A percentile compares a stretch with the other conserved stretches of the same genome.
Conservation (phyloP, 2,797 vertebrate genomes). For the Myotis planiceps region DNA sequence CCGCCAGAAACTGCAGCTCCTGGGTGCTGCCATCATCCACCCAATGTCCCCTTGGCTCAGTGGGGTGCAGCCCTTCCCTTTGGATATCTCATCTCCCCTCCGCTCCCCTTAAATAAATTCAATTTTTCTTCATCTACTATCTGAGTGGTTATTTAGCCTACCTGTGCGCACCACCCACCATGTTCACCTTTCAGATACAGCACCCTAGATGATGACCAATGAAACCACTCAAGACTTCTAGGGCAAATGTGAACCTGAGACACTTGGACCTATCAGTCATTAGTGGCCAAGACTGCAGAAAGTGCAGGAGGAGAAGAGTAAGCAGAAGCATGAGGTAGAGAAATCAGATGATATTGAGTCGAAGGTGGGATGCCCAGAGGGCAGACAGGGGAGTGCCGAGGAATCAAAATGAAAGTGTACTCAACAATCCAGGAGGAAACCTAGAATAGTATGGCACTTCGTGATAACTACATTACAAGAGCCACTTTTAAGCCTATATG, state of each 20-base stretch:
- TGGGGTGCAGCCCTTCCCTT: too few species aligned
- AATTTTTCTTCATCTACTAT: too few species aligned
- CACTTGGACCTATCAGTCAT: too few species aligned
- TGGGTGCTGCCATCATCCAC: too few species aligned
- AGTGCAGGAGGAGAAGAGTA: rapidly evolving
- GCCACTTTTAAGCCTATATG: rapidly evolving
- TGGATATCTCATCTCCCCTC: too few species aligned
- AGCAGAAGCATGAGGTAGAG: rapidly evolving
- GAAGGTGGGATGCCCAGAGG: neutral
- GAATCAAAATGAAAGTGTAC: rapidly evolving
- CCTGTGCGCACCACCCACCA: too few species aligned
- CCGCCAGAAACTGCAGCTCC: too few species aligned
- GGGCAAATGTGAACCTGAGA: neutral
- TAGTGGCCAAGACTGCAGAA: neutral
- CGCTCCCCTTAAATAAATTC: too few species aligned
- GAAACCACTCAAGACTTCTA: neutral
- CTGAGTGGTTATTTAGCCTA: too few species aligned
- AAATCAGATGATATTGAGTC: rapidly evolving
- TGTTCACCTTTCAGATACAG: too few species aligned
- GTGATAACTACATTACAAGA: neutral
- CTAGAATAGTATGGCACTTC: neutral
- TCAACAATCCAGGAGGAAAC: neutral
- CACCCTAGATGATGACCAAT: rapidly evolving
- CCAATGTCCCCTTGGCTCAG: too few species aligned
- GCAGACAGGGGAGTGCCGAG: rapidly evolving